Evolutionary conservation across 1,140 invertebrate species (phyloP), one percentile per base, ranked within the genome.

Genomic region (Drosophila tsacasi): DNA sequence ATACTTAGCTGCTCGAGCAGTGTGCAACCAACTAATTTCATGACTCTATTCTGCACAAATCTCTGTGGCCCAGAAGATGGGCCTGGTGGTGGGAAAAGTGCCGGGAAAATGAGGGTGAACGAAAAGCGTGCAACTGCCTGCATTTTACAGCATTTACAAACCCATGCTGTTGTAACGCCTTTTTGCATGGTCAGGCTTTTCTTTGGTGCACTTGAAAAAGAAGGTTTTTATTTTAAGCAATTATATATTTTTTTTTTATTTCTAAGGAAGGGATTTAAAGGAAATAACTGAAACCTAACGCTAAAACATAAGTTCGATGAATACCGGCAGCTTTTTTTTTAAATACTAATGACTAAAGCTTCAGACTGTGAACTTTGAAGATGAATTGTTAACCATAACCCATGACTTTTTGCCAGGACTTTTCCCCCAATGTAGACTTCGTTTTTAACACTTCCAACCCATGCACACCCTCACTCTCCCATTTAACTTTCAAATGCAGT

Each of bases 11-110:
- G 73, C 75, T 57, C 75, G 27, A 63, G 62, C 58, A 52, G 49
- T 71, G 76, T 71, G 76, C 76, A 66, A 40, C 62, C 65, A 82
- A 80, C 83, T 86, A 87, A 86, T 86, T 86, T 86, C 80, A 83
- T 80, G 83, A 64, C 83, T 86, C 67, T 83, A 83, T 86, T 86
- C 66, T 79, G 62, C 79, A 61, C 68, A 85, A 86, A 81, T 81
- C 82, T 58, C 46, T 64, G 55, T 77, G 64, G 49, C 64, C 42
- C 40, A 42, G 27, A 23, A 23, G 15, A 32, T 59, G 23, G 44
- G 49, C n/a, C 23, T 46, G 35, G 2, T 5, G 52, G 21, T 35
- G 50, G 23, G 44, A 39, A 64, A 32, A 25, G 13, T 35, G 46
- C 5, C 13, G 19, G 23, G 30, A 61, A 68, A 62, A 17, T 25